Evolutionary conservation across 1,140 invertebrate species (phyloP).

Genomic region (Riptortus pedestris): DNA sequence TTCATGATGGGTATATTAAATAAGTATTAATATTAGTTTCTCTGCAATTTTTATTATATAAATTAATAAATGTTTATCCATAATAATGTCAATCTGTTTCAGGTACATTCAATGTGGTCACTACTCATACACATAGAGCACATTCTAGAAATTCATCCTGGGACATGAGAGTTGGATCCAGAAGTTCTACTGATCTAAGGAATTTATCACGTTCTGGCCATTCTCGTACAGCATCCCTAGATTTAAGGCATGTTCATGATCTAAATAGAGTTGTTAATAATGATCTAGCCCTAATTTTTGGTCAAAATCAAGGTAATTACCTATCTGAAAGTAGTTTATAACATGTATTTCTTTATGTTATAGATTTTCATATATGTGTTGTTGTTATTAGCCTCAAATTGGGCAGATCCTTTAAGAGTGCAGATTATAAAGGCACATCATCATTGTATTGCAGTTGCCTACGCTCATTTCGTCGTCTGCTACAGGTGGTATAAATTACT

Average conservation of each 20-base stretch:
- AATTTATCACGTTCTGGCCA: slow-evolving; percentile 44
- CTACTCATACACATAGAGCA: slow-evolving; percentile 25
- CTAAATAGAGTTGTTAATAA: slow-evolving; percentile 62
- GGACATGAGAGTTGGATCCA: slow-evolving; percentile 50
- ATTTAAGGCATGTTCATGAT: slow-evolving; percentile 68
- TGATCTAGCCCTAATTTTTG: slow-evolving; percentile 57
- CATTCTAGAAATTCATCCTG: slow-evolving; percentile 70
- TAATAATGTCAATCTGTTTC: slow-evolving; percentile 35
- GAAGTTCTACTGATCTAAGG: slow-evolving; percentile 38
- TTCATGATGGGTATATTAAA: too few relatives aligned
- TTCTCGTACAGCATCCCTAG: slow-evolving; percentile 70
- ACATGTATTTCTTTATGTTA: background rate
- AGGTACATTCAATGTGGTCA: slow-evolving; percentile 12
- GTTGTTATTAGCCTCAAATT: slow-evolving; percentile 48
- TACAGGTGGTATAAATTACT: slow-evolving; percentile 73
- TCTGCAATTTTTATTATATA: too few relatives aligned
- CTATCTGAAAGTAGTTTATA: slow-evolving; percentile 8
- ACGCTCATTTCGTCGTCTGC: slow-evolving; percentile 88
- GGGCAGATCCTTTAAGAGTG: slow-evolving; percentile 76
- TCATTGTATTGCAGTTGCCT: slow-evolving; percentile 94
- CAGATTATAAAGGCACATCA: slow-evolving; percentile 94
- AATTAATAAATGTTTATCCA: too few relatives aligned
- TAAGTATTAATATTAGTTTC: too few relatives aligned
- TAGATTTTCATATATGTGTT: slow-evolving; percentile 6
- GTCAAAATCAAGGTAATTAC: slow-evolving; percentile 45